Evolutionary conservation across 2,797 vertebrate genomes (phyloP).

Genomic region (Poecilia picta): DNA sequence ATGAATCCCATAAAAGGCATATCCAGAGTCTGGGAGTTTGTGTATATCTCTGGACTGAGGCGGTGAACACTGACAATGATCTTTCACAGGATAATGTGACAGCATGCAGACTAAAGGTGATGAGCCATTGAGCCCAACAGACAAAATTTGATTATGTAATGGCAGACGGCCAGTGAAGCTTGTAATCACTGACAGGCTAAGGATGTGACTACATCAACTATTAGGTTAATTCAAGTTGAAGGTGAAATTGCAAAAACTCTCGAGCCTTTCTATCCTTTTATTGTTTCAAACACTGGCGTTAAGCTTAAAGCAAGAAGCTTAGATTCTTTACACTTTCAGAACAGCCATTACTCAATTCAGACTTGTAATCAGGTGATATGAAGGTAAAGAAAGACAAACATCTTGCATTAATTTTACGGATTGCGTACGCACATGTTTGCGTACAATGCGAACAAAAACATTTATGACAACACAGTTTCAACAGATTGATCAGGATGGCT

Average conservation of each 20-base stretch:
- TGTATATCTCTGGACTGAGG: not conserved
- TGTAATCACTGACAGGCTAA: constrained; percentile 1
- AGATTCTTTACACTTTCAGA: not conserved
- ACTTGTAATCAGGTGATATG: not conserved
- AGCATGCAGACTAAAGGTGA: constrained; percentile 34
- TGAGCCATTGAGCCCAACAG: constrained; percentile 18
- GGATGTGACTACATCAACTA: not conserved
- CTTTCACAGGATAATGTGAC: constrained; percentile 26
- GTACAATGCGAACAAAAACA: not conserved
- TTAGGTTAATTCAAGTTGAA: not conserved
- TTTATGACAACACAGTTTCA: not conserved
- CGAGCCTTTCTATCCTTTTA: not conserved
- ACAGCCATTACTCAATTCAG: not conserved
- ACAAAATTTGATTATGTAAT: constrained; percentile 23
- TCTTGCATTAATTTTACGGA: not conserved
- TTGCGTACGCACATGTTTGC: not conserved
- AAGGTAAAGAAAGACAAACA: not conserved
- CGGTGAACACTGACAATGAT: not conserved
- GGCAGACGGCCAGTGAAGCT: constrained; percentile 5
- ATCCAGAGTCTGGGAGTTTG: not conserved
- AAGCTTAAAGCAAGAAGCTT: not conserved
- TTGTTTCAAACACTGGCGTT: not conserved
- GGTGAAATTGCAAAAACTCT: not conserved
- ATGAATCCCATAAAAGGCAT: not conserved
- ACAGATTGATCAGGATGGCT: not conserved